A percentile compares a stretch with the other conserved stretches of the same genome.
These are phyloP conservation scores for Acridotheres tristis DNA, from an alignment of 2,797 vertebrate genomes.

Conservation along the genomic window DNA sequence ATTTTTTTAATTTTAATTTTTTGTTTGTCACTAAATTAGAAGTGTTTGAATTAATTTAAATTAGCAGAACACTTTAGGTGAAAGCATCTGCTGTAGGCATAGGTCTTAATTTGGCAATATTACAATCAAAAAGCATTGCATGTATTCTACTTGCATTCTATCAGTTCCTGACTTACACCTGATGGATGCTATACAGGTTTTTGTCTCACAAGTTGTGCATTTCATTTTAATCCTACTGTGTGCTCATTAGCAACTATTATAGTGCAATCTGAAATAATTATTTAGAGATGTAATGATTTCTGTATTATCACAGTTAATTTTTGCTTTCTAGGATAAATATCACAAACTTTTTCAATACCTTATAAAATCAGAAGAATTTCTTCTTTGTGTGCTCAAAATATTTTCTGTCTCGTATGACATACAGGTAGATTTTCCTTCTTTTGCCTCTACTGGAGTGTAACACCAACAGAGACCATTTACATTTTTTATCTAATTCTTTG, in stretches of 20 bases:
- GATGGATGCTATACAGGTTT: neutral
- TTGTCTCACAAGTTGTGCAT: neutral
- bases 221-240: neutral
- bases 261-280: neutral
- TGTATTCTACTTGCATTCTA: neutral
- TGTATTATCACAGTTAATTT: neutral
- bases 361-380: neutral
- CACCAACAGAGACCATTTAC: neutral
- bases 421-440: neutral
- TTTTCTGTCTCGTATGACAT: neutral
- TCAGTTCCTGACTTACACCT: conserved; percentile 3
- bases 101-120: neutral
- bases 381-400: neutral
- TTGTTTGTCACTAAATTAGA: conserved; percentile 50
- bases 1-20: neutral
- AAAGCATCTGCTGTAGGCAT: neutral
- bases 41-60: conserved; percentile 8
- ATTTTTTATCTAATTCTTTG: neutral
- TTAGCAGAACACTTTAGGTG: neutral
- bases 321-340: neutral
- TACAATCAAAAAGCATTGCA: neutral
- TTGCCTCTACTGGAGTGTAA: neutral
- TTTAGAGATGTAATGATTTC: neutral
- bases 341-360: neutral
- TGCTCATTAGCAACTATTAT: neutral